Evolutionary conservation across 2,113 vertebrate genomes (phyloP).

Genomic region (Gobius niger): DNA sequence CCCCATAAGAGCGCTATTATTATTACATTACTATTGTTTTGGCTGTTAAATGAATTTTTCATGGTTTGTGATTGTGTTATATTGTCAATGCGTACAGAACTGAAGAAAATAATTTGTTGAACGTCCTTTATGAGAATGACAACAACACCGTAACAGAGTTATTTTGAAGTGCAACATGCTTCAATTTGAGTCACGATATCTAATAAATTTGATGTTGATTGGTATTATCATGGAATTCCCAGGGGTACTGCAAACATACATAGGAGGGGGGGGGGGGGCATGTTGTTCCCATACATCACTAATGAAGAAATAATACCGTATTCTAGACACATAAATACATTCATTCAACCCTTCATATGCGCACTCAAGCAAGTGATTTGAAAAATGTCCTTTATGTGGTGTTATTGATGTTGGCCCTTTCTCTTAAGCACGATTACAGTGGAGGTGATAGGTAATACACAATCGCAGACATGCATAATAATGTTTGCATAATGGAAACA

Average conservation of each 20-base stretch:
- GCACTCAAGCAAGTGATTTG: conserved; percentile 52
- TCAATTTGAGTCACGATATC: conserved; percentile 29
- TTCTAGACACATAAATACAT: conserved; percentile 37
- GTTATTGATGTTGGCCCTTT: conserved; percentile 48
- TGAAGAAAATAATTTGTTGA: conserved; percentile 40
- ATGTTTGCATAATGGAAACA: conserved; percentile 26
- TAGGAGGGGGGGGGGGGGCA: conserved; percentile 2
- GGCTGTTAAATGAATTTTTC: conserved; percentile 19
- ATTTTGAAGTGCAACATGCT: conserved; percentile 33
- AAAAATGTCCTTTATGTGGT: conserved; percentile 50
- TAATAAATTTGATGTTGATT: conserved; percentile 55
- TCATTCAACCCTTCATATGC: conserved; percentile 25
- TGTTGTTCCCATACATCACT: conserved; percentile 11
- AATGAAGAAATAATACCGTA: conserved; percentile 49
- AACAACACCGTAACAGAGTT: conserved; percentile 19
- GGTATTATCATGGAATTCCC: conserved; percentile 47
- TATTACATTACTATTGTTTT: conserved; percentile 13
- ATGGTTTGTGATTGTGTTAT: conserved; percentile 32
- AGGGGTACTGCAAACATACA: background rate
- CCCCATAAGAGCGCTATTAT: background rate
- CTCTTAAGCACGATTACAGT: conserved; percentile 49
- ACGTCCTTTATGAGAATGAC: conserved; percentile 14
- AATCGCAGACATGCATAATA: conserved; percentile 21
- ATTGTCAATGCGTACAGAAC: conserved; percentile 33
- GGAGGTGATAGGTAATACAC: conserved; percentile 52